Evolutionary conservation across 2,888 invertebrate species (phyloP).

Genomic region (Acrobasis repandana): DNA sequence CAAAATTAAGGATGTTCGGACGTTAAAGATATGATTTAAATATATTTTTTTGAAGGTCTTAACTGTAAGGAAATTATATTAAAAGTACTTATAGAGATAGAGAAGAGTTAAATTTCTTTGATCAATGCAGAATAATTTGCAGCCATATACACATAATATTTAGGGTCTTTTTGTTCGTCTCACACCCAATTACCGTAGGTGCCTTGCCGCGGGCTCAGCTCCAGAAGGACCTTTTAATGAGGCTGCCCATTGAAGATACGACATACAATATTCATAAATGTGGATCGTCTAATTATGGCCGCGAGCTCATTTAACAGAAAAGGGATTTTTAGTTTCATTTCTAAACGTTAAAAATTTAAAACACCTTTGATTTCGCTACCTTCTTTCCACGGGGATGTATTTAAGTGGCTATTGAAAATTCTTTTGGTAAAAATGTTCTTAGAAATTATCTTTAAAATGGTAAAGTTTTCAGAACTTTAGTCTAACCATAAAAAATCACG

Average conservation of each 20-base stretch:
- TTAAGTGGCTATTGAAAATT: no score
- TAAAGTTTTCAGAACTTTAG: no score
- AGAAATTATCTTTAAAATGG: no score
- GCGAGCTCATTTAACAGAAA: conserved; percentile 8
- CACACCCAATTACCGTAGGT: conserved; percentile 13
- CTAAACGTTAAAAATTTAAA: neutral
- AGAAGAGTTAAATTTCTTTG: no score
- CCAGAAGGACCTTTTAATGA: conserved; percentile 17
- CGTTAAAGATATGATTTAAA: no score
- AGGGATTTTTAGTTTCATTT: conserved; percentile 4
- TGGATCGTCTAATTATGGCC: conserved; percentile 16
- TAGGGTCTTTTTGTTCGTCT: neutral
- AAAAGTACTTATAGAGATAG: no score
- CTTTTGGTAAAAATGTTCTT: no score
- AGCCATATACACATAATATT: conserved; percentile 1
- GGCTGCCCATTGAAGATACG: conserved; percentile 6
- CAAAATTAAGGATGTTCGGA: no score
- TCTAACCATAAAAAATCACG: no score
- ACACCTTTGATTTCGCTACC: neutral
- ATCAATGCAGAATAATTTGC: neutral
- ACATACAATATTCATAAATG: conserved; percentile 4
- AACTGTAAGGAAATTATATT: no score
- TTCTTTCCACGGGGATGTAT: no score
- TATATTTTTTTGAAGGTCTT: no score
- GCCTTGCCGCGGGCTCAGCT: neutral